Evolutionary conservation across 92 coral and sea anemone genomes (phyloP), one percentile per base, ranked within the genome.

Genomic region (Palythoa heliodiscus): DNA sequence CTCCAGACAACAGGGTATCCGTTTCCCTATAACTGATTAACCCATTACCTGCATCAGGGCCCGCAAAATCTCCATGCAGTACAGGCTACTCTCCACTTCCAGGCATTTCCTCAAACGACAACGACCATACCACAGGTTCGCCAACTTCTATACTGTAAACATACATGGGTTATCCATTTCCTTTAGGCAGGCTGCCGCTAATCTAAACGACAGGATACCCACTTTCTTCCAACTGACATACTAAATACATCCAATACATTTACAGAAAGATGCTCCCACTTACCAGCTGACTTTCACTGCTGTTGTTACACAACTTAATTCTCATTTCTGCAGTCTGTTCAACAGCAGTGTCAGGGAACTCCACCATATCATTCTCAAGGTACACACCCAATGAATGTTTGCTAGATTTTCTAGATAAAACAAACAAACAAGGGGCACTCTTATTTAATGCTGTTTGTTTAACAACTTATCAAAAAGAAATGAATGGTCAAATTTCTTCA

Each of bases 281-380:
- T 53, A 93, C 96, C 90, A 75, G 71, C 2, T 91, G 92, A 58
- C 52, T 87, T 9, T 75, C 88, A 20, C 75, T 72, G 47, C 94
- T 86, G 19, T 86, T 90, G 86, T 93, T 95, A 61, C 96, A 92
- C 68, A 93, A 73, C 84, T 95, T 93, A 52, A 93, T 73, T 71
- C 88, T 93, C 60, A 76, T 77, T 37, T 86, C 89, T 67, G 93
- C 90, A 35, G 88, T 91, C 67, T 87, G 77, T 22, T 96, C 98
- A 11, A 86, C 91, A 71, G 78, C 73, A 15, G 97, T 97, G 11
- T 72, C 87, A 11, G 98, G 98, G 89, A 96, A 97, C 60, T 91
- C 83, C n/a, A 97, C 76, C 20, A 85, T 82, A 23, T 88, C 84
- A 15, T 85, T 93, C 61, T 89, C 83, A 72, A 97, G 72, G 80